Conservation (phyloP, 2,888 invertebrate species). For the Sisyra nigra region DNA sequence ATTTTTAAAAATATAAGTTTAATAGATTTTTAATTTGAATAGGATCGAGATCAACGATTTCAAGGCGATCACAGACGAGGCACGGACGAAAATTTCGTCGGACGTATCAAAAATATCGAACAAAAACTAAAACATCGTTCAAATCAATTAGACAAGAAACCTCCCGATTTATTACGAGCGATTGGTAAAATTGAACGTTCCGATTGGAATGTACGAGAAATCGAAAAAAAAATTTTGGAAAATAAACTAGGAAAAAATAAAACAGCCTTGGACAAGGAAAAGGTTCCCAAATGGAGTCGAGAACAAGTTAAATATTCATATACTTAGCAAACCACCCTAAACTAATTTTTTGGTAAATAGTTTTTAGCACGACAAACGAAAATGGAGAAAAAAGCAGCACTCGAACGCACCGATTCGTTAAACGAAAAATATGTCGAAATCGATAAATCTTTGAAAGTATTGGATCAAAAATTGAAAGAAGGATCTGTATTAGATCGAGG, state of each 20-base stretch:
- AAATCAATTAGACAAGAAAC: conserved; percentile 51
- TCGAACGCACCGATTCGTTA: conserved; percentile 38
- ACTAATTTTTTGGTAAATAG: conserved; percentile 18
- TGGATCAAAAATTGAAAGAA: conserved; percentile 61
- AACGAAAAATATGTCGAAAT: conserved; percentile 52
- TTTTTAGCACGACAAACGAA: conserved; percentile 50
- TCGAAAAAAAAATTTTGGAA: conserved; percentile 75
- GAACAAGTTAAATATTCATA: conserved; percentile 42
- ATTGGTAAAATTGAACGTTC: conserved; percentile 78
- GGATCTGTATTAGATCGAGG: conserved; percentile 53
- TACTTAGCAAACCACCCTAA: conserved; percentile 6
- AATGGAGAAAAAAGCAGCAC: conserved; percentile 44
- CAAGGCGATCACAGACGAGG: conserved; percentile 19
- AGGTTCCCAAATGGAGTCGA: conserved; percentile 83
- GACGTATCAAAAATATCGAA: conserved; percentile 56
- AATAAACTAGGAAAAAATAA: conserved; percentile 49
- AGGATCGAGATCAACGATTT: conserved; percentile 21
- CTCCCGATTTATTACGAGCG: conserved; percentile 70
- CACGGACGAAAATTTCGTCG: conserved; percentile 40
- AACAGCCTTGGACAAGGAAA: conserved; percentile 44
- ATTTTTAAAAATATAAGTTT: background rate
- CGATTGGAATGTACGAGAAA: conserved; percentile 84
- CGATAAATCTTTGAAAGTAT: conserved; percentile 51
- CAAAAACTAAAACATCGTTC: conserved; percentile 52
- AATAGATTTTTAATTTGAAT: conserved; percentile 4